A percentile compares a stretch with the other conserved stretches of the same genome.
These are phyloP conservation scores for Neosilurus mollespiculum DNA, from an alignment of 2,797 vertebrate species.

Conservation along the genomic window DNA sequence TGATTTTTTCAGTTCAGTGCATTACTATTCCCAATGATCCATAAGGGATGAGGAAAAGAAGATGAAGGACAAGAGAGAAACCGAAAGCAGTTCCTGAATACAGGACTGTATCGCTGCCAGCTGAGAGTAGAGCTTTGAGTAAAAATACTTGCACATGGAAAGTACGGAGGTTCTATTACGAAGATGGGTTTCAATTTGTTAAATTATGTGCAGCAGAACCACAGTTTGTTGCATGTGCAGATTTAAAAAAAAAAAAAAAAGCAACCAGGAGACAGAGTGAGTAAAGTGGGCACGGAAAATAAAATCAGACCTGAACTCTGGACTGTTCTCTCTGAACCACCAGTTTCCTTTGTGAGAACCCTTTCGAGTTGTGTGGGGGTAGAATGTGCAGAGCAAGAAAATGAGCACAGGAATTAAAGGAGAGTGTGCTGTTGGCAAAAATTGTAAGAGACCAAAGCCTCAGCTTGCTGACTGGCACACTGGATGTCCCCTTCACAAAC, in stretches of 20 bases:
- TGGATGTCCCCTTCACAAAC: not conserved
- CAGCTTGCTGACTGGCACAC: not conserved
- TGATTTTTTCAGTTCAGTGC: not conserved
- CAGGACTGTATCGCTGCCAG: slow-evolving; percentile 29
- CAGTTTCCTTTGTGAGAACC: not conserved
- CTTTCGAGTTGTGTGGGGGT: not conserved
- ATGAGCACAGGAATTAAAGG: slow-evolving; percentile 9
- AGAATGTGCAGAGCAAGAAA: not conserved
- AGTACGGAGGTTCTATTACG: not conserved
- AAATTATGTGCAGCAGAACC: slow-evolving; percentile 14
- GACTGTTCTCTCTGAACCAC: not conserved
- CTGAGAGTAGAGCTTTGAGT: slow-evolving; percentile 40
- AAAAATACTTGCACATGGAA: slow-evolving; percentile 27
- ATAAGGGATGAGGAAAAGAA: not conserved
- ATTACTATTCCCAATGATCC: not conserved
- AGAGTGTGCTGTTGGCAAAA: not conserved
- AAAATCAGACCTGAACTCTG: not conserved
- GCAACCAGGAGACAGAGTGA: not conserved
- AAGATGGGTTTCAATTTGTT: not conserved
- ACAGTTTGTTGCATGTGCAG: slow-evolving; percentile 36
- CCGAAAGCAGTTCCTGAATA: slow-evolving; percentile 25
- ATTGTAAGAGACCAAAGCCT: not conserved
- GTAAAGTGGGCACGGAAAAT: not conserved
- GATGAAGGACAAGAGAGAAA: not conserved
- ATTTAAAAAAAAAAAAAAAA: slow-evolving; percentile 25